Evolutionary conservation across 2,888 invertebrate genomes (phyloP).

Genomic region (Calliphora vomitoria): DNA sequence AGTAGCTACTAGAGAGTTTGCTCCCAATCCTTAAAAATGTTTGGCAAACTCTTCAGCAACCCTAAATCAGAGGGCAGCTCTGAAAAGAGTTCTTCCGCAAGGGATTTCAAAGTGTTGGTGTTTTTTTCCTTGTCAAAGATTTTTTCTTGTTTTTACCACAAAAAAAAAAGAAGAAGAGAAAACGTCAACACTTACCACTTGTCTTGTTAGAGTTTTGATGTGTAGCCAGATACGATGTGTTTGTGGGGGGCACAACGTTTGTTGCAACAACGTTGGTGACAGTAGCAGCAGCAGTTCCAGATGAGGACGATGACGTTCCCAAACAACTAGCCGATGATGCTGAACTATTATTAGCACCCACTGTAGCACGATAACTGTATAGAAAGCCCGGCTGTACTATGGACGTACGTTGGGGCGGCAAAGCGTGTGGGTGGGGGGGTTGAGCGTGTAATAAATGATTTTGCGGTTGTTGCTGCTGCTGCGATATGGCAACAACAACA

Average conservation of each 20-base stretch:
- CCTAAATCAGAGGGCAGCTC: constrained; percentile 61
- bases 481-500: constrained; percentile 77
- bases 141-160: constrained; percentile 33
- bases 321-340: constrained; percentile 27
- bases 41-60: background rate
- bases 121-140: constrained; percentile 48
- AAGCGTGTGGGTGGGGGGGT: constrained; percentile 77
- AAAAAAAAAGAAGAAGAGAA: constrained; percentile 56
- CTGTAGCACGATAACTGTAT: constrained; percentile 80
- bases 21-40: no score
- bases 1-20: no score
- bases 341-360: constrained; percentile 76
- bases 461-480: constrained; percentile 84
- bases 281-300: constrained; percentile 61
- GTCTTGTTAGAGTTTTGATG: constrained; percentile 75
- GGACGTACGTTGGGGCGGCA: constrained; percentile 76
- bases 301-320: constrained; percentile 44
- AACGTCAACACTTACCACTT: constrained; percentile 77
- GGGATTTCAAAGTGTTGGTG: constrained; percentile 67
- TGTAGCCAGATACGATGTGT: constrained; percentile 67
- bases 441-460: constrained; percentile 78
- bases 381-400: constrained; percentile 81
- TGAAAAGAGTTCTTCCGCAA: constrained; percentile 29
- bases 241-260: constrained; percentile 68
- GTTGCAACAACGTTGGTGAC: constrained; percentile 73